Conservation (phyloP, 1,140 invertebrate genomes). For the Dreissena rostriformis region DNA sequence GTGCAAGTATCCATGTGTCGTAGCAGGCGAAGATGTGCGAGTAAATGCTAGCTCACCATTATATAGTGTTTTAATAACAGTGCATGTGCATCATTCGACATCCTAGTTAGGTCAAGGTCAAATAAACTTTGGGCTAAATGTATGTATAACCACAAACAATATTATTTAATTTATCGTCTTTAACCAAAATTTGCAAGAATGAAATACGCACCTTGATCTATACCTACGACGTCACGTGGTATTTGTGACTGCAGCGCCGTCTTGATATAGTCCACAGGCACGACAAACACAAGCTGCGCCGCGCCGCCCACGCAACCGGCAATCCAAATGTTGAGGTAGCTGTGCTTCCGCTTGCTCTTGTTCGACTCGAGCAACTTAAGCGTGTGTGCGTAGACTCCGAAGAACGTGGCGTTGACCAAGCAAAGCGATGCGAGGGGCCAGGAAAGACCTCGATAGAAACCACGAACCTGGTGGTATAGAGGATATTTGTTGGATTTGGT, state of each 20-base stretch:
- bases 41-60: too few species aligned
- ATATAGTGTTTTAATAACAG: too few species aligned
- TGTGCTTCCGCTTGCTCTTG: conserved; percentile 60
- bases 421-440: conserved; percentile 86
- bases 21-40: too few species aligned
- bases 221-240: conserved; percentile 41
- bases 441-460: conserved; percentile 88
- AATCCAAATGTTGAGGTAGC: conserved; percentile 80
- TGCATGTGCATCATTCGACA: too few species aligned
- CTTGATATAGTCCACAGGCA: conserved; percentile 88
- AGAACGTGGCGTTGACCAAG: conserved; percentile 87
- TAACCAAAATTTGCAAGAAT: too few species aligned
- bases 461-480: conserved; percentile 82
- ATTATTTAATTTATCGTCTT: too few species aligned
- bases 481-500: too few species aligned
- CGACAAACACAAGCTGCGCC: conserved; percentile 84
- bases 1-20: too few species aligned
- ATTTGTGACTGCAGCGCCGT: conserved; percentile 86
- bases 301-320: conserved; percentile 85
- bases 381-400: conserved; percentile 86
- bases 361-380: conserved; percentile 81
- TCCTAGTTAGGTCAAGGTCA: too few species aligned
- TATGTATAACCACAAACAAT: too few species aligned
- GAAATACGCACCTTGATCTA: neutral
- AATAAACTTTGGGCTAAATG: too few species aligned